A percentile compares a stretch with the other conserved stretches of the same genome.
phyloP scores from a whole-genome alignment of 2,888 invertebrate species.

The Muschampia plurimacula region DNA sequence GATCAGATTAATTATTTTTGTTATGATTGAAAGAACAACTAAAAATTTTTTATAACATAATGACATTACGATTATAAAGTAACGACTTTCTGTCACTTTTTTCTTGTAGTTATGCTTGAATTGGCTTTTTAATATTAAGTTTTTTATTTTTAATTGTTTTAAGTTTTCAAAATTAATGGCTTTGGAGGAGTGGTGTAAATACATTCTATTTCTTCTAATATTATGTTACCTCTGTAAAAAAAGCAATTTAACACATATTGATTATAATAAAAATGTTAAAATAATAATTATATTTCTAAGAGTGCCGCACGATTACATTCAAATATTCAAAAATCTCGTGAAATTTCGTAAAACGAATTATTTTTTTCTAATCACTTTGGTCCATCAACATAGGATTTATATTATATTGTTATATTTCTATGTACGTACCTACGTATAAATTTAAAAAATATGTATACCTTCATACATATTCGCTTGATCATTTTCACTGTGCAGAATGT shows the following conservation, averaged over 20 bases:
- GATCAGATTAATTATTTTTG: background rate
- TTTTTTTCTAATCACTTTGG: constrained; percentile 14
- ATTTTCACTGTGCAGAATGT: constrained; percentile 21
- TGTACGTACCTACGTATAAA: background rate
- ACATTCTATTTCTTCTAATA: background rate
- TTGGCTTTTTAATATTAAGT: constrained; percentile 1
- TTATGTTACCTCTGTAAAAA: constrained; percentile 12
- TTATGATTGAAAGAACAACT: too few species aligned
- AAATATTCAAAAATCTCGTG: background rate
- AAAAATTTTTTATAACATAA: background rate
- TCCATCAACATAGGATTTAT: constrained; percentile 21
- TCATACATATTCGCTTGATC: background rate
- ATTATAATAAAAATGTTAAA: background rate
- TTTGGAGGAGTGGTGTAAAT: background rate
- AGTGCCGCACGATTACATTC: background rate
- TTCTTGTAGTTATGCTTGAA: constrained; percentile 6
- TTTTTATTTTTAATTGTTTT: constrained; percentile 1
- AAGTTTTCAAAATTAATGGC: background rate
- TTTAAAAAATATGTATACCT: constrained; percentile 8
- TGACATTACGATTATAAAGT: constrained; percentile 15
- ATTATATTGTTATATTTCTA: background rate
- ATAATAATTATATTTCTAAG: constrained; percentile 11
- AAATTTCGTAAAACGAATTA: constrained; percentile 33
- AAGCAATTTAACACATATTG: constrained; percentile 2
- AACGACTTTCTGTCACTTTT: background rate